phyloP scores from a whole-genome alignment of 2,113 vertebrate genomes.

The Pelecanoides urinatrix region DNA sequence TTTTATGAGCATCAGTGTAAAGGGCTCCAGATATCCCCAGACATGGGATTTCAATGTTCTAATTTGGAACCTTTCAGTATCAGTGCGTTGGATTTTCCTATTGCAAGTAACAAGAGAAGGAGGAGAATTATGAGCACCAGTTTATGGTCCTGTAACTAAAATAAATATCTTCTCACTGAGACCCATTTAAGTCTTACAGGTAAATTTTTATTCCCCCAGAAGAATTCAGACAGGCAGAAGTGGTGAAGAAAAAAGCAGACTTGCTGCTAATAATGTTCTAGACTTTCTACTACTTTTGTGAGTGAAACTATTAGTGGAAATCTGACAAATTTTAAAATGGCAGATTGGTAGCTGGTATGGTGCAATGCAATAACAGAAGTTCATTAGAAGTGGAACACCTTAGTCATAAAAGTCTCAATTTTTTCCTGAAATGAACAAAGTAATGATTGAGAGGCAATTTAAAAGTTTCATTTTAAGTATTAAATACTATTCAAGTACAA shows the following conservation, averaged over 20 bases:
- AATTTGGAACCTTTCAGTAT: not conserved
- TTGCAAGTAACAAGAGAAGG: conserved; percentile 1
- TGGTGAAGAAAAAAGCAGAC: not conserved
- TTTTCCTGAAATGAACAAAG: not conserved
- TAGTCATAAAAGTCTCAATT: not conserved
- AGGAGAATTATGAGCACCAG: not conserved
- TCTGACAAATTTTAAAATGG: conserved; percentile 48
- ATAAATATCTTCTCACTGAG: conserved; percentile 12
- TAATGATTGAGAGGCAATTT: not conserved
- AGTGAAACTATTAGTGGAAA: conserved; percentile 42
- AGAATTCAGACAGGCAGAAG: conserved; percentile 42
- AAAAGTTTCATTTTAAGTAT: not conserved
- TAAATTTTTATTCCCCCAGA: conserved; percentile 21
- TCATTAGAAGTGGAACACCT: not conserved
- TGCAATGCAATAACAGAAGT: not conserved
- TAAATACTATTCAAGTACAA: not conserved
- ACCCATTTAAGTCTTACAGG: not conserved
- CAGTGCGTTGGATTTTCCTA: conserved; percentile 23
- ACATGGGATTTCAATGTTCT: not conserved
- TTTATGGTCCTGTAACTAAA: conserved; percentile 50
- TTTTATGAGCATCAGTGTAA: not conserved
- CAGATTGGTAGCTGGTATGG: not conserved
- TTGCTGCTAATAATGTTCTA: conserved; percentile 15
- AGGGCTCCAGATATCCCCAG: not conserved
- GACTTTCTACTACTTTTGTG: conserved; percentile 2